Conservation (phyloP, 2,113 vertebrate species). For the Rhinogobius similis region DNA sequence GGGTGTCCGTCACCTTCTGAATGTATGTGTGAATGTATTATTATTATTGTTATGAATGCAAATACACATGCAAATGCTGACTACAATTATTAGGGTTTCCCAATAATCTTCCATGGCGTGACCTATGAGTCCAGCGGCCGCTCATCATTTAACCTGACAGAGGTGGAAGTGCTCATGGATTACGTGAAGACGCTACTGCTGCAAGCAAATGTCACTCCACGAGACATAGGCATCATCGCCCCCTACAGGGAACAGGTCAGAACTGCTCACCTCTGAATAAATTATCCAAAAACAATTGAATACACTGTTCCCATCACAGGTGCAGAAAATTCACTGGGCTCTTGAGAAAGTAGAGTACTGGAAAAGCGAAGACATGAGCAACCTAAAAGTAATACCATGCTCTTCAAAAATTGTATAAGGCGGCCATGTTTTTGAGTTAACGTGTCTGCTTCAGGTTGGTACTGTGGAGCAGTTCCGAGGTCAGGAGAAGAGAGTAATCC, state of each 20-base stretch:
- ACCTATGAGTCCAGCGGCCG: slow-evolving; percentile 84
- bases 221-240: slow-evolving; percentile 88
- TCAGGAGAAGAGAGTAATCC: slow-evolving; percentile 87
- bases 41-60: no score
- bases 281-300: neutral
- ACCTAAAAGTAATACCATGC: slow-evolving; percentile 81
- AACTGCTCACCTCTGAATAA: neutral
- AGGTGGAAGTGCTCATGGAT: slow-evolving; percentile 80
- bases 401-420: neutral
- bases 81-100: slow-evolving; percentile 80
- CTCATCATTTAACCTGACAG: slow-evolving; percentile 89
- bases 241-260: slow-evolving; percentile 95
- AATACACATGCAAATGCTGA: no score
- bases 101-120: slow-evolving; percentile 90
- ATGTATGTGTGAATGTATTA: neutral
- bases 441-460: slow-evolving; percentile 81
- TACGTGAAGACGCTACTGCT: slow-evolving; percentile 86
- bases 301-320: slow-evolving; percentile 68
- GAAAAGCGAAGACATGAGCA: slow-evolving; percentile 46
- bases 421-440: neutral
- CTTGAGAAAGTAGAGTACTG: slow-evolving; percentile 75
- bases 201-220: slow-evolving; percentile 75
- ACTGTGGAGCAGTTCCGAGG: slow-evolving; percentile 97
- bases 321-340: slow-evolving; percentile 87
- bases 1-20: neutral